phyloP scores from a whole-genome alignment of 2,113 vertebrate genomes.

The Eolophus roseicapilla region DNA sequence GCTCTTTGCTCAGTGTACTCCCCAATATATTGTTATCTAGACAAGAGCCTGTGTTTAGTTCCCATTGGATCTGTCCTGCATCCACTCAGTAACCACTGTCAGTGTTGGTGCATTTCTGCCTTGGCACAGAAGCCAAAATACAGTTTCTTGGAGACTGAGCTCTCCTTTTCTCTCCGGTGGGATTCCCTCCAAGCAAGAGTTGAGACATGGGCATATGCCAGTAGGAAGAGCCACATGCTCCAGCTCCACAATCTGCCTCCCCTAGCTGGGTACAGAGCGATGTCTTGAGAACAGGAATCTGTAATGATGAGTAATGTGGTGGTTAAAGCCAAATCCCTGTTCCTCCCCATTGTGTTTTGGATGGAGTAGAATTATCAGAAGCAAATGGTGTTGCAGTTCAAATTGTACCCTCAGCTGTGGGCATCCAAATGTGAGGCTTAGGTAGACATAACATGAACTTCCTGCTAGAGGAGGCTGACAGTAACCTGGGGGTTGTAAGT shows the following conservation, averaged over 20 bases:
- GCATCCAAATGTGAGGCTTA: background rate
- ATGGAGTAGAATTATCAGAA: background rate
- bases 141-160: background rate
- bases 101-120: background rate
- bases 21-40: background rate
- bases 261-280: background rate
- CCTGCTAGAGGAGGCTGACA: background rate
- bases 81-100: background rate
- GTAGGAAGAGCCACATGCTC: background rate
- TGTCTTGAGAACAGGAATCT: background rate
- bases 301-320: background rate
- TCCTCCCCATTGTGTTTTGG: background rate
- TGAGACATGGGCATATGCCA: background rate
- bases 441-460: background rate
- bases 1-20: background rate
- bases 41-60: background rate
- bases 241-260: background rate
- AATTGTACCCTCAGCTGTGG: background rate
- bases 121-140: background rate
- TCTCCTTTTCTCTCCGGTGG: background rate
- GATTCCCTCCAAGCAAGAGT: background rate
- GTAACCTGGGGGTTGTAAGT: background rate
- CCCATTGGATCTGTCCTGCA: background rate
- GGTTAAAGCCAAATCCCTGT: background rate
- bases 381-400: accelerated